These are phyloP conservation scores for Rhaphigaster nebulosa DNA, from an alignment of 2,888 invertebrate genomes.

Conservation along the genomic window DNA sequence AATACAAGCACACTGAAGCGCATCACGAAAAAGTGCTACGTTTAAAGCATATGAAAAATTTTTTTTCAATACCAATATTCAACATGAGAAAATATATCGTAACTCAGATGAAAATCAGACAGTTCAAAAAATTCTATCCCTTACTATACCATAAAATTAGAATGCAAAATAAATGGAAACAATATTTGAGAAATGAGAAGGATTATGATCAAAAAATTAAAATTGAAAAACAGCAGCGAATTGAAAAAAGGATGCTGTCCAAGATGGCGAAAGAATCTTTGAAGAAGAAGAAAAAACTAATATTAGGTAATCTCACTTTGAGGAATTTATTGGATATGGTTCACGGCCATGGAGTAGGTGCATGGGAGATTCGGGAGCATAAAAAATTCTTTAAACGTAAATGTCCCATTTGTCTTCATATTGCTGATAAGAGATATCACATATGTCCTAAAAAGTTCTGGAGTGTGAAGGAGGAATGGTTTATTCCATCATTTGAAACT, in stretches of 20 bases:
- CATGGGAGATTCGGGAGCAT: not conserved
- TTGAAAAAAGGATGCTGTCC: not conserved
- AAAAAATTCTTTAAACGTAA: not conserved
- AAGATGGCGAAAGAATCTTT: not conserved
- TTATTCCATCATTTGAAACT: not conserved
- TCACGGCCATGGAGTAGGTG: not conserved
- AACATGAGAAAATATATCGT: constrained; percentile 2
- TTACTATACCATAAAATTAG: not conserved
- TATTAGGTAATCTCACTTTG: not conserved
- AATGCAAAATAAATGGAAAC: constrained; percentile 22
- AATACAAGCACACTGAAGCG: not conserved
- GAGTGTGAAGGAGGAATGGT: not conserved
- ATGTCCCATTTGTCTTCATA: not conserved
- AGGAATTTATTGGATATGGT: not conserved
- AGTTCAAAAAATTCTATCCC: not conserved
- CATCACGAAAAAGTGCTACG: not conserved
- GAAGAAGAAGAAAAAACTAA: not conserved
- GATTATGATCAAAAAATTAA: not conserved
- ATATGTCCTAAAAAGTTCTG: not conserved
- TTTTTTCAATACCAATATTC: not conserved
- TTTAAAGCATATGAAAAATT: not conserved
- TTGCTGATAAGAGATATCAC: not conserved
- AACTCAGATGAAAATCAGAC: not conserved
- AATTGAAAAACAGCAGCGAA: not conserved
- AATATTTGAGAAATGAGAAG: not conserved